Evolutionary conservation across 2,113 vertebrate genomes (phyloP).

Genomic region (Lichenostomus cassidix): DNA sequence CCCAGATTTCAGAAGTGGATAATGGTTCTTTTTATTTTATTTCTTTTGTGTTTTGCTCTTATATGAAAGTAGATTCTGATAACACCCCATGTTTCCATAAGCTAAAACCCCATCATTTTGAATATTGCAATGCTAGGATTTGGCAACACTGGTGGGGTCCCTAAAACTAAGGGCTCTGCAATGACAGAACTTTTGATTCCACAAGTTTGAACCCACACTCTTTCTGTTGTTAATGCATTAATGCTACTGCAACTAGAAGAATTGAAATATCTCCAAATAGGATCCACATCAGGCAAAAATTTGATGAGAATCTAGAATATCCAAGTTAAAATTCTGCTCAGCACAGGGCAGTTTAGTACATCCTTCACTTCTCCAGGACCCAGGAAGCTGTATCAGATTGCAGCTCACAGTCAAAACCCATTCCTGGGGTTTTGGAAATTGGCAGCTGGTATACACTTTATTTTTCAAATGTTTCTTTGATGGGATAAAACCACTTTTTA

Average conservation of each 20-base stretch:
- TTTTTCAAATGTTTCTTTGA: conserved; percentile 1
- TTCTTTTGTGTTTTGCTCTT: background rate
- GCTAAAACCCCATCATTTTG: background rate
- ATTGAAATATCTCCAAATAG: background rate
- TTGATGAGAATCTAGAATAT: background rate
- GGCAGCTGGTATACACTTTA: background rate
- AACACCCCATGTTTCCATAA: background rate
- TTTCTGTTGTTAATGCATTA: background rate
- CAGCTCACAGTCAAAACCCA: background rate
- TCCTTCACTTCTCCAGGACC: background rate
- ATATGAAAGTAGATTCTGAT: background rate
- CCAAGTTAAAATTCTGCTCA: background rate
- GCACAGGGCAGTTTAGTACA: background rate
- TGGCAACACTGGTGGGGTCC: background rate
- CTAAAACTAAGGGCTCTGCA: background rate
- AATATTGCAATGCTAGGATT: background rate
- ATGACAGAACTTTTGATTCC: background rate
- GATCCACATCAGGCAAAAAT: background rate
- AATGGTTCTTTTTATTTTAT: background rate
- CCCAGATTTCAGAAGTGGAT: background rate
- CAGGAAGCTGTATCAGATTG: background rate
- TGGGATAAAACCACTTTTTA: background rate
- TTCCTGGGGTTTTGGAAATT: conserved; percentile 10
- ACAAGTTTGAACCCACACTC: background rate
- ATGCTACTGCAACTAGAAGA: background rate